Evolutionary conservation across 2,888 invertebrate genomes (phyloP), one percentile per base, ranked within the genome.

Genomic region (Teleiodes luculella): DNA sequence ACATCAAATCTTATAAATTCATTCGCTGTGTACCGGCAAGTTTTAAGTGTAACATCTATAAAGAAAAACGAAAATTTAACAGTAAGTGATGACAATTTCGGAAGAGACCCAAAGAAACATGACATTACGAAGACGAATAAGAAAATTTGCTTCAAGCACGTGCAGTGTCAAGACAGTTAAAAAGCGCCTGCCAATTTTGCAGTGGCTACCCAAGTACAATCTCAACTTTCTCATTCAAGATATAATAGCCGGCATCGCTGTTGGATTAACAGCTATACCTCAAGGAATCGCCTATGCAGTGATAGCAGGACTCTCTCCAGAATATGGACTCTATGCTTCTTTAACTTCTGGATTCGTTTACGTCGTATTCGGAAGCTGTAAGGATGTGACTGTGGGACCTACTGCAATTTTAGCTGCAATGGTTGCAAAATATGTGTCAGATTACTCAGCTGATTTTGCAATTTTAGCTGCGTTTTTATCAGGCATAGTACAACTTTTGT

Each of bases 261-360:
- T 96, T 2, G 95, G 94, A 13, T 78, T 96, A 3, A 96, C 96
- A 0, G 94, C 94, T 11, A 94, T 96, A 65, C 95, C 96, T 0
- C 96, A 96, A 83, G 95, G 94, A 1, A 95, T 96, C 52, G 96
- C 96, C 0, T 95, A 95, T 68, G 95, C 95, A 0, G 90, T 93
- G 2, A 92, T 96, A 1, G 95, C 95, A 51, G 95, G 95, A 60
- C 81, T 94, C 3, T 89, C 92, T 0, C 90, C 92, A 43, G 84
- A 90, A 92, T 95, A 97, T 83, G 98, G 98, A 7, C 86, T 98
- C 0, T 98, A 98, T 76, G 95, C 97, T 0, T 94, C 97, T 0
- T 94, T 98, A 73, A 94, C 97, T 91, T 96, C 96, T 33, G 96
- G 96, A 71, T 95, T 97, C 70, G 91, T 97, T 0, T 98, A 98